phyloP scores from a whole-genome alignment of 2,113 vertebrate species.

The Glaucomys volans region DNA sequence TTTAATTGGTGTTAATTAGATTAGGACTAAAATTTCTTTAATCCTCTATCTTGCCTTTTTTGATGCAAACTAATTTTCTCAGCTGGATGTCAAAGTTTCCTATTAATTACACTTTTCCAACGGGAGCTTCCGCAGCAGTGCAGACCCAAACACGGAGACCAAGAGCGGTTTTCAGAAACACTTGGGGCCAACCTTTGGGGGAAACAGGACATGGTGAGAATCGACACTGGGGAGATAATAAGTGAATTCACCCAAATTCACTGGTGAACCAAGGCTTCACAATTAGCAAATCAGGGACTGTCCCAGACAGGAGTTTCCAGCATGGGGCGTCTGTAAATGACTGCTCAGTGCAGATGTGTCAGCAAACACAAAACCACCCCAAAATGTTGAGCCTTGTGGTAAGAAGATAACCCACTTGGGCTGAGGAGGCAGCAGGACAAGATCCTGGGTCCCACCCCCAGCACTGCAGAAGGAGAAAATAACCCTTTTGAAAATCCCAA shows the following conservation, averaged over 20 bases:
- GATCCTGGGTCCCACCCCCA: neutral
- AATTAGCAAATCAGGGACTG: neutral
- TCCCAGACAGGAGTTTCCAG: neutral
- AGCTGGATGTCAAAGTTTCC: conserved; percentile 90
- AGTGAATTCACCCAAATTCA: conserved; percentile 43
- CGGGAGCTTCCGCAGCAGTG: conserved; percentile 82
- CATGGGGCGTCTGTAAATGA: conserved; percentile 67
- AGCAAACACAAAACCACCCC: conserved; percentile 33
- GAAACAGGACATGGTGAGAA: conserved; percentile 67
- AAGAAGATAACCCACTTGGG: neutral
- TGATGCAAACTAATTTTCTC: conserved; percentile 93
- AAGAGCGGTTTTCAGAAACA: conserved; percentile 38
- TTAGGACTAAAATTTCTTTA: conserved; percentile 92
- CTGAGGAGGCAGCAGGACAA: neutral
- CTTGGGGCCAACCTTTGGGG: neutral
- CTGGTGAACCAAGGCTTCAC: neutral
- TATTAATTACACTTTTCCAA: conserved; percentile 93
- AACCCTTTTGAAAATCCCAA: conserved; percentile 47
- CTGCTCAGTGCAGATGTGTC: neutral
- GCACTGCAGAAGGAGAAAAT: neutral
- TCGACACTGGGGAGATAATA: conserved; percentile 25
- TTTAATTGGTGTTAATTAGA: conserved; percentile 97
- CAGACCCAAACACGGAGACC: conserved; percentile 63
- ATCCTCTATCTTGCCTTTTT: conserved; percentile 90
- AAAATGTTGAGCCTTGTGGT: conserved; percentile 25